A percentile compares a stretch with the other conserved stretches of the same genome.
Evolutionary conservation across 2,888 invertebrate genomes (phyloP).

Genomic region (Ormia ochracea): DNA sequence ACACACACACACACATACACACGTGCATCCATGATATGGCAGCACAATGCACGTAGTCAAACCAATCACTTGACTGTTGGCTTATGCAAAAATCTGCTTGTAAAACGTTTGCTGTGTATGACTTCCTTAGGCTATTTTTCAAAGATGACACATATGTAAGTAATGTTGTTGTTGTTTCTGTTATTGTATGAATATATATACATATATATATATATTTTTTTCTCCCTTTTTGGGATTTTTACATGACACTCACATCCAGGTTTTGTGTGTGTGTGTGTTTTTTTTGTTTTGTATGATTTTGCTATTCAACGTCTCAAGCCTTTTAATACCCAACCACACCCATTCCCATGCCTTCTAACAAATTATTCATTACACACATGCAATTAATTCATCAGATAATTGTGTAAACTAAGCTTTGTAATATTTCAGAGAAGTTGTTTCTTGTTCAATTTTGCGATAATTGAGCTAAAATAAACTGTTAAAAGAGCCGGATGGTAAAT

Average conservation of each 20-base stretch:
- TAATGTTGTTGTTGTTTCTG: background rate
- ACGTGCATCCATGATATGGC: background rate
- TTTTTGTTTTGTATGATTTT: background rate
- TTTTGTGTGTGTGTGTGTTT: no score
- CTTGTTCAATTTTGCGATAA: background rate
- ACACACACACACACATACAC: background rate
- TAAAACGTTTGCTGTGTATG: constrained; percentile 53
- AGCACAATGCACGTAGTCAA: constrained; percentile 36
- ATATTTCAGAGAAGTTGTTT: background rate
- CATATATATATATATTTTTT: background rate
- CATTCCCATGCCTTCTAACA: constrained; percentile 30
- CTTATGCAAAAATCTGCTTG: constrained; percentile 58
- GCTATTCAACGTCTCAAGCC: background rate
- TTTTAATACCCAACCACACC: constrained; percentile 9
- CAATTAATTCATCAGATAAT: constrained; percentile 56
- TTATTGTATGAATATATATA: background rate
- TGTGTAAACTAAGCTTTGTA: constrained; percentile 14
- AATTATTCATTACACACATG: constrained; percentile 54
- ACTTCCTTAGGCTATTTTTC: constrained; percentile 62
- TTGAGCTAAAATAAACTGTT: constrained; percentile 23
- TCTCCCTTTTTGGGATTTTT: constrained; percentile 20
- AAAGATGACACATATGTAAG: constrained; percentile 58
- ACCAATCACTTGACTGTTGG: constrained; percentile 52
- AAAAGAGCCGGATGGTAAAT: background rate
- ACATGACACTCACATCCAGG: constrained; percentile 54